Base-by-base conservation (phyloP, 1,140 invertebrate species). In the Heliconius himera region DNA sequence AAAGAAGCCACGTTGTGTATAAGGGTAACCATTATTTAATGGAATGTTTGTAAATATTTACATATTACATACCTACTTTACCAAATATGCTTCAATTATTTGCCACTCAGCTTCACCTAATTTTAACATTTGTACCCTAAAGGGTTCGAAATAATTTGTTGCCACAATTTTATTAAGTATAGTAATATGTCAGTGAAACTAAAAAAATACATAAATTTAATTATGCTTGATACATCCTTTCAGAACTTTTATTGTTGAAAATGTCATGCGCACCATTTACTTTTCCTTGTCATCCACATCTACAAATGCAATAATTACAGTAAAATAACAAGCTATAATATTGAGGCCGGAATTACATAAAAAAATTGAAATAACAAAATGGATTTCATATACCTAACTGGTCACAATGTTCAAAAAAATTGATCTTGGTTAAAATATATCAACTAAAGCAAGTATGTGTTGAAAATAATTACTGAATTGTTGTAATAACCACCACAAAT, bases 231-330 rank as follows among this genome's bases (percentile, higher is more conserved):
- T 56, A 22, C 20, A 22, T 22, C 20, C 9, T 56, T 29, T 16
- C 60, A 29, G 8, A 26, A 13, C 5, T 29, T 66, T 66, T 26
- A 66, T 66, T 66, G 22, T 13, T 26, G 22, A 16, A 66, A 66
- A 66, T 26, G 13, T 66, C 20, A 79, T 78, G 81, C 78, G 83
- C 83, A 84, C 78, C 83, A 84, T 82, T 84, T 84, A 84, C 78
- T 70, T 76, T 73, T 80, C 11, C 22, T 54, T 66, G 22, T 66
- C 13, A 66, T 71, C 77, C 20, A 82, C 51, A 77, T 70, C n/a
- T 74, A 60, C 56, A 36, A 78, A 56, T 74, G 51, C 70, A 46
- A 70, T 79, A 66, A 66, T 66, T 66, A 41, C 8, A 70, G 74
- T 76, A 76, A 70, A 76, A 70, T 76, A 60, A 56, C 51, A 54